Evolutionary conservation across 2,888 invertebrate genomes (phyloP), one percentile per base, ranked within the genome.

Genomic region (Tipula confusa): DNA sequence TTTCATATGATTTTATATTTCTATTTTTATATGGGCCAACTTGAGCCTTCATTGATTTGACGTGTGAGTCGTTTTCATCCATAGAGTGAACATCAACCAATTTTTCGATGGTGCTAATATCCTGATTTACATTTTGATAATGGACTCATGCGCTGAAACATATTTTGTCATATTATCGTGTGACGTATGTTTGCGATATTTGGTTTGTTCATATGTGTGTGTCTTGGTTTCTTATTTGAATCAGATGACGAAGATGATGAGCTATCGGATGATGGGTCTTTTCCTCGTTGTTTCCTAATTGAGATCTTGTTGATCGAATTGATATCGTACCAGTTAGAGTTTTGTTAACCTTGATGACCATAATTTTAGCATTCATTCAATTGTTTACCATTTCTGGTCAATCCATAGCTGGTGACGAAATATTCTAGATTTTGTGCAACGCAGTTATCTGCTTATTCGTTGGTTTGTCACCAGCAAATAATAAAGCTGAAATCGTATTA

Each of bases 141-240:
- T 0, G 91, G 91, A 13, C 89, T 89, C 9, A 90, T 89, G 3
- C n/a, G n/a, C 93, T 91, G 88, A 94, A 93, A 88, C 94, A 94
- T 84, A 92, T 91, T 86, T 92, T 89, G 0, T 90, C 90, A 80
- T 90, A 89, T 85, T 90, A 89, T 86, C 91, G 90, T 80, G 91
- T 89, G 86, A 90, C 92, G 85, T 91, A 92, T 0, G 91, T 91
- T 87, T 92, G n/a, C n/a, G 91, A 85, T 90, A 86, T 84, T 85
- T 86, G 64, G 87, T 86, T 85, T 88, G 87, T 36, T 86, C 86
- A 5, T 84, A 38, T 38, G 84, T 28, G n/a, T n/a, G 31, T 64
- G 6, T 48, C 29, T 28, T 83, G 33, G 43, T 84, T 7, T 18
- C 7, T 2, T 4, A 1, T 18, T 82, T 3, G 82, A 79, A 9